Base-by-base conservation (phyloP, 23 tunicate species). In the Halocynthia roretzi region DNA sequence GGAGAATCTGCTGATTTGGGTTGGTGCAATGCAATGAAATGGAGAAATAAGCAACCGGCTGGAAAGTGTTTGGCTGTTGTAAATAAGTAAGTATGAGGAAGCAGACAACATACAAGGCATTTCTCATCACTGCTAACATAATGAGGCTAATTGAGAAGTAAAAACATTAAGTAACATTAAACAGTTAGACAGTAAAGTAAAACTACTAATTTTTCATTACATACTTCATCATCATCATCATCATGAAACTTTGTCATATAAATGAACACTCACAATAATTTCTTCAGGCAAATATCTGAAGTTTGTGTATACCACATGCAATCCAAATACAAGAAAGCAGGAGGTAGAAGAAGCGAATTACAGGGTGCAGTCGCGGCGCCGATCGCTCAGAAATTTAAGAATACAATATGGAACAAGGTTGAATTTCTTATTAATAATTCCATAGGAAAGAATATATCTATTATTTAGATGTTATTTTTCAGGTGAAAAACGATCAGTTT, bases 21-120 rank as follows among this genome's bases (percentile, higher is more conserved):
- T 6, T 92, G 98, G 98, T 92, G 98, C 72, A 86, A 40, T 53
- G 98, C 98, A 9, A 92, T 83, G 6, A 90, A 77, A 58, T 90
- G 56, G 62, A 53, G 90, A 19, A 92, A 92, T 80, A 92, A 92
- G 55, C 81, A 82, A 82, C 92, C 98, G 0, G 93, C 87, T 8
- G 93, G 93, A 50, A 86, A 82, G 53, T 92, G 98, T 73, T 70
- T 83, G 20, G 87, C 87, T 22, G 72, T 92, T 52, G 86, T 92
- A 7, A 92, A 92, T 87, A 92, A 86, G 87, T 87, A 53, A 0
- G 61, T 66, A 8, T 50, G 65, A 72, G 10, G 14, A 14, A 11
- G 15, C n/a, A 44, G 14, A 2, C 44, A 31, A 31, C 44, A 31
- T 0, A 4, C 17, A n/a, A n/a, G 2, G 17, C 20, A n/a, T 60